Conservation (phyloP, 2,113 vertebrate species). For the Ramphastos sulfuratus region DNA sequence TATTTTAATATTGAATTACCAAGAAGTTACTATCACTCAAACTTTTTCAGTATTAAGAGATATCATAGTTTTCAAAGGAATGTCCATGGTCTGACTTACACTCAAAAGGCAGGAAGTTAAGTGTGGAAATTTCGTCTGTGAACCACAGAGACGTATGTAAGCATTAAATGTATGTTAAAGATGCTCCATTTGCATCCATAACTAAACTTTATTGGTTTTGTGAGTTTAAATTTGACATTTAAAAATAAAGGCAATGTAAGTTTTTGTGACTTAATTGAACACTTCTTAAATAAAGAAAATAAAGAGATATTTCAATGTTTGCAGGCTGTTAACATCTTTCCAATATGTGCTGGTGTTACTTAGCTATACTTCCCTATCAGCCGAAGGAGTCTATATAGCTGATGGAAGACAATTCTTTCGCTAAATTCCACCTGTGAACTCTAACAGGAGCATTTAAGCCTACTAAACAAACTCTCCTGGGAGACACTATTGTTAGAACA, state of each 20-base stretch:
- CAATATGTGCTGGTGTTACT: conserved; percentile 32
- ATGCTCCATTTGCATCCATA: conserved; percentile 19
- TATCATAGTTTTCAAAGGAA: conserved; percentile 21
- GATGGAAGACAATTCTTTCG: conserved; percentile 37
- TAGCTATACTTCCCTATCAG: background rate
- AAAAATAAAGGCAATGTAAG: conserved; percentile 16
- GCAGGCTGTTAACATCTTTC: conserved; percentile 5
- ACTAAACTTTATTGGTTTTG: conserved; percentile 31
- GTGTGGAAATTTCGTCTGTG: conserved; percentile 24
- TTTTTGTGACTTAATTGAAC: conserved; percentile 27
- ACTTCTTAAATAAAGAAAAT: conserved; percentile 45
- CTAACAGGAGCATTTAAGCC: conserved; percentile 20
- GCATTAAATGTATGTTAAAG: conserved; percentile 35
- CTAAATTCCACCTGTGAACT: background rate
- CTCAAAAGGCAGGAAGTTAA: conserved; percentile 10
- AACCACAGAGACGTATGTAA: conserved; percentile 51
- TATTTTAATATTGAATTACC: conserved; percentile 23
- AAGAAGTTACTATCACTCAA: background rate
- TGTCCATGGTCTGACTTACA: background rate
- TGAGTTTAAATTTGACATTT: conserved; percentile 48
- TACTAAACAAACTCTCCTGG: background rate
- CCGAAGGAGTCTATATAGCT: background rate
- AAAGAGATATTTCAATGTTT: conserved; percentile 26
- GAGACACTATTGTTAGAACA: conserved; percentile 29
- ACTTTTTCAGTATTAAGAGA: background rate